Conservation (phyloP, 2,888 invertebrate species). For the Oscheius myriophilus region DNA sequence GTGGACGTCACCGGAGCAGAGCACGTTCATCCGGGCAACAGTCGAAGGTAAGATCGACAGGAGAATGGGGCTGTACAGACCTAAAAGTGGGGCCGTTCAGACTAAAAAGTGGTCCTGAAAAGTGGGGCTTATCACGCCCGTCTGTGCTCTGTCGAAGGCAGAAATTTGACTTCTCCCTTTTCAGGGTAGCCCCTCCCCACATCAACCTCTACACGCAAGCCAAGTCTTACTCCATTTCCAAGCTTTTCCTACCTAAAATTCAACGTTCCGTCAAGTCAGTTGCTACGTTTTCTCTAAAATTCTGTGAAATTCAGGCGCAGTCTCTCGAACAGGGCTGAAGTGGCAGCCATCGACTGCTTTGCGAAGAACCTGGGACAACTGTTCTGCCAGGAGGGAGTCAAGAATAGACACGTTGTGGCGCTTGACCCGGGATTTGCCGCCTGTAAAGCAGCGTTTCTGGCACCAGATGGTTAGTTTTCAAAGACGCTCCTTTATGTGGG, state of each 20-base stretch:
- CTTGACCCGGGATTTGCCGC: slow-evolving; percentile 90
- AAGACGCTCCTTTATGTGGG: neutral
- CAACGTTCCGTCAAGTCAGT: slow-evolving; percentile 69
- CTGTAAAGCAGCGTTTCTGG: slow-evolving; percentile 86
- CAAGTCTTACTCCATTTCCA: slow-evolving; percentile 30
- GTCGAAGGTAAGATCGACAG: neutral
- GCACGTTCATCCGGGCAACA: slow-evolving; percentile 72
- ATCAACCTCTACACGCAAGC: slow-evolving; percentile 61
- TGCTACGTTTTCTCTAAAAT: neutral
- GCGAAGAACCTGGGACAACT: slow-evolving; percentile 85
- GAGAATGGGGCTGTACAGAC: no score
- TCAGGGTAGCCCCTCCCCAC: slow-evolving; percentile 8
- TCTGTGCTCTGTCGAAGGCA: no score
- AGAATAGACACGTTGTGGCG: slow-evolving; percentile 80
- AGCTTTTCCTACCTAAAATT: slow-evolving; percentile 70
- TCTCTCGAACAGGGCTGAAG: slow-evolving; percentile 82
- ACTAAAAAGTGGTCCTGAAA: no score
- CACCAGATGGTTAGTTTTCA: slow-evolving; percentile 29
- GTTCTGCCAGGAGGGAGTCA: slow-evolving; percentile 82
- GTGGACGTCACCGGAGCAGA: slow-evolving; percentile 64
- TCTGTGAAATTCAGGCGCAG: slow-evolving; percentile 78
- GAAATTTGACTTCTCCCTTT: neutral
- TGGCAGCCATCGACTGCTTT: slow-evolving; percentile 86
- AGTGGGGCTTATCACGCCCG: no score
- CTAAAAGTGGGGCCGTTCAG: no score